A percentile compares a stretch with the other conserved stretches of the same genome.
These are phyloP conservation scores for Rhinolophus ferrumequinum DNA, from an alignment of 2,113 vertebrate species.

Conservation along the genomic window DNA sequence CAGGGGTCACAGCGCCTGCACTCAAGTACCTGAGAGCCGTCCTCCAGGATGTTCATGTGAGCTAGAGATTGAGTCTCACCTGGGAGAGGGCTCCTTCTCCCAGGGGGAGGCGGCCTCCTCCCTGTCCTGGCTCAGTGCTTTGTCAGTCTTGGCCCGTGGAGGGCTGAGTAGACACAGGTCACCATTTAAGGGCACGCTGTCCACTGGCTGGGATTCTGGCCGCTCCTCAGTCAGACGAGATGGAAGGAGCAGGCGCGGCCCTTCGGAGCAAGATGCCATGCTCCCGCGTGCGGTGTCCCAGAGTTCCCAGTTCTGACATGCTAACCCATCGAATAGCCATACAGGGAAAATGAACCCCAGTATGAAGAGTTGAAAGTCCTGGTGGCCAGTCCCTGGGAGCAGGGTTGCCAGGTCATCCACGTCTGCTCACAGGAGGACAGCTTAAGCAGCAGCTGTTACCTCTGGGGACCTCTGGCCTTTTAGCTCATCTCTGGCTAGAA, in stretches of 20 bases:
- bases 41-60: too few species aligned
- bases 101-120: not conserved
- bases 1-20: fast-evolving
- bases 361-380: not conserved
- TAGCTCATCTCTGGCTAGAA: not conserved
- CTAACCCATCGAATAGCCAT: not conserved
- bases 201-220: not conserved
- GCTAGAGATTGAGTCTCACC: too few species aligned
- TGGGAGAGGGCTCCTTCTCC: too few species aligned
- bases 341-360: not conserved
- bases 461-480: not conserved
- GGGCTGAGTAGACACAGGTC: too few species aligned
- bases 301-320: too few species aligned
- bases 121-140: not conserved
- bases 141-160: not conserved
- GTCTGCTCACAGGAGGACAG: not conserved
- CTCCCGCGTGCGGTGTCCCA: not conserved
- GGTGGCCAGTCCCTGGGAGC: too few species aligned
- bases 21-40: too few species aligned
- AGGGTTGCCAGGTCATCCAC: too few species aligned
- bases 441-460: not conserved
- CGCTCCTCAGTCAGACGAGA: not conserved
- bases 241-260: not conserved
- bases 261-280: not conserved
- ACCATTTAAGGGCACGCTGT: not conserved